Evolutionary conservation across 2,113 vertebrate genomes (phyloP), one percentile per base, ranked within the genome.

Genomic region (Capreolus pygargus): DNA sequence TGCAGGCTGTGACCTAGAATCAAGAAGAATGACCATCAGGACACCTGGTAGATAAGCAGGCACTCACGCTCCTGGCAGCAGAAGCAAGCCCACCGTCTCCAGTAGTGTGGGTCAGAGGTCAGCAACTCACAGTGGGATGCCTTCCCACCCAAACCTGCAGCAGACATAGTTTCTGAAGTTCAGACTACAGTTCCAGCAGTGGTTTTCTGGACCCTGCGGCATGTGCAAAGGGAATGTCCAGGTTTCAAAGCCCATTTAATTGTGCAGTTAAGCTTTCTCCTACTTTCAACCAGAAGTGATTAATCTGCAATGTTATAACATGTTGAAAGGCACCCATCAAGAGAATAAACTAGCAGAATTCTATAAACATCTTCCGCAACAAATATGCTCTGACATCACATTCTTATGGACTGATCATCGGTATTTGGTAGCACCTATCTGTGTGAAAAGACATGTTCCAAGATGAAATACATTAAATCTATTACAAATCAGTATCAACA

Each of bases 1-100:
- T 0, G 2, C 78, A 98, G 88, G 64, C 93, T 74, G 5, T 57
- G 39, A 91, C 93, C 98, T 98, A 76, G 58, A 86, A 78, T 76
- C 14, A 91, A 60, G 47, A 95, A 95, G 82, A 96, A 89, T 47
- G n/a, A 30, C 12, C 3, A 0, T 95, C 21, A 90, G 94, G 6
- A 61, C 19, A 61, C 19, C 64, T 28, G 78, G 82, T 6, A 83
- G 70, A 55, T 33, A 11, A 36, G 25, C 60, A 61, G 1, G 5
- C 21, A 55, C 39, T 3, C 50, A 28, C 27, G 15, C 10, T 55
- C 21, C 23, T 7, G 25, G 58, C 9, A 76, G 83, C 4, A 67
- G 64, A 23, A n/a, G 30, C 23, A 39, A 93, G 83, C n/a, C 89
- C 9, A 57, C 17, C 5, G 11, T 8, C 19, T 15, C 11, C 74